phyloP scores from a whole-genome alignment of 2,797 vertebrate genomes.

The Sternarchorhynchus goeldii region DNA sequence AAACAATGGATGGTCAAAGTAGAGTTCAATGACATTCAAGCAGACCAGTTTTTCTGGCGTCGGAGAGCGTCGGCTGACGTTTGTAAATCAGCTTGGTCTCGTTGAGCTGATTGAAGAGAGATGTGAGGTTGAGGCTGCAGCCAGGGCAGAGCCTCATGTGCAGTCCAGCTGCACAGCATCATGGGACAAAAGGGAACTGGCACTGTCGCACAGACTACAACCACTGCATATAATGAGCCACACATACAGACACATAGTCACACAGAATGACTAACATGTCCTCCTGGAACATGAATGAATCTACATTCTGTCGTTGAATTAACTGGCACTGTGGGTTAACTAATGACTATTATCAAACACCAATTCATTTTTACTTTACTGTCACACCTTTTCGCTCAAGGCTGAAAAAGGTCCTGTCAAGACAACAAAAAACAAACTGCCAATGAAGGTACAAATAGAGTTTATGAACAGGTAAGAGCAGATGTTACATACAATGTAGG shows the following conservation, averaged over 20 bases:
- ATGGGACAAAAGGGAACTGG: background rate
- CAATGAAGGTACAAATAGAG: background rate
- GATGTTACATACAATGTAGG: background rate
- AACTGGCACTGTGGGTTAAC: background rate
- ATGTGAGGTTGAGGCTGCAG: too few relatives aligned
- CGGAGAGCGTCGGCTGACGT: background rate
- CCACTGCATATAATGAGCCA: constrained; percentile 10
- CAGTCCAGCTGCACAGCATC: background rate
- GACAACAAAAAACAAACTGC: background rate
- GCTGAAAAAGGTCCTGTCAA: background rate
- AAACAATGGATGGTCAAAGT: background rate
- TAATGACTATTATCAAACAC: background rate
- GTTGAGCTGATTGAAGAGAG: background rate
- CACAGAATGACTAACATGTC: background rate
- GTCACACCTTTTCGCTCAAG: constrained; percentile 1
- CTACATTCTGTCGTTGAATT: background rate
- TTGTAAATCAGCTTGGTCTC: background rate
- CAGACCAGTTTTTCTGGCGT: background rate
- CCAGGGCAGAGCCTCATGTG: background rate
- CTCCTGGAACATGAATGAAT: background rate
- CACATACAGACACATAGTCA: background rate
- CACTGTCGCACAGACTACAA: background rate
- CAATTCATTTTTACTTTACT: background rate
- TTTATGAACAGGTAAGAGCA: background rate
- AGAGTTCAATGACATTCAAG: background rate